These are phyloP conservation scores for Eulimnadia texana DNA, from an alignment of 1,140 invertebrate genomes.

Conservation along the genomic window DNA sequence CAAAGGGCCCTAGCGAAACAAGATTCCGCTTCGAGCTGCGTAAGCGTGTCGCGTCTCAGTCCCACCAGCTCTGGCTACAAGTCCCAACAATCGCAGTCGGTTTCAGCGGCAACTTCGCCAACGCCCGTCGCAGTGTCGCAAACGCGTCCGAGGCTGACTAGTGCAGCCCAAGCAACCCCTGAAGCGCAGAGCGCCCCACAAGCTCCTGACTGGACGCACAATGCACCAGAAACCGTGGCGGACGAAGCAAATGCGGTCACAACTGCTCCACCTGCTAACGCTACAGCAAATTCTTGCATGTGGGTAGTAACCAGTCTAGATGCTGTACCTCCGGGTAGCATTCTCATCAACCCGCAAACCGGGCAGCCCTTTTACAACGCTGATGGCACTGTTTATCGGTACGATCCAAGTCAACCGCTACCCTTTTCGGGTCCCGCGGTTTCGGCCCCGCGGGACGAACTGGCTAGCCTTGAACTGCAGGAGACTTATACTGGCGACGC, in stretches of 20 bases:
- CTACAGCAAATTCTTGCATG: slow-evolving; percentile 35
- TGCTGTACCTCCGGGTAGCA: slow-evolving; percentile 61
- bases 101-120: slow-evolving; percentile 38
- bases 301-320: slow-evolving; percentile 74
- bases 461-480: no score
- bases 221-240: slow-evolving; percentile 3
- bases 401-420: slow-evolving; percentile 37
- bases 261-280: slow-evolving; percentile 31
- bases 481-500: not conserved
- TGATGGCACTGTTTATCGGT: slow-evolving; percentile 54
- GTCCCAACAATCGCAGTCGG: slow-evolving; percentile 49
- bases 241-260: slow-evolving; percentile 18
- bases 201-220: not conserved
- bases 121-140: slow-evolving; percentile 39
- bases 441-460: not conserved
- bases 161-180: not conserved
- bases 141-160: not conserved
- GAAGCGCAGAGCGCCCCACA: not conserved
- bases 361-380: slow-evolving; percentile 47
- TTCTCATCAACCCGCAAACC: slow-evolving; percentile 65
- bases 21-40: slow-evolving; percentile 48
- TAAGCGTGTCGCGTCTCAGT: slow-evolving; percentile 53
- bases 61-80: slow-evolving; percentile 70
- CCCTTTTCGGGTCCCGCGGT: not conserved
- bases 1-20: not conserved